Conservation (phyloP, 2,113 vertebrate genomes). For the Etheostoma cragini region DNA sequence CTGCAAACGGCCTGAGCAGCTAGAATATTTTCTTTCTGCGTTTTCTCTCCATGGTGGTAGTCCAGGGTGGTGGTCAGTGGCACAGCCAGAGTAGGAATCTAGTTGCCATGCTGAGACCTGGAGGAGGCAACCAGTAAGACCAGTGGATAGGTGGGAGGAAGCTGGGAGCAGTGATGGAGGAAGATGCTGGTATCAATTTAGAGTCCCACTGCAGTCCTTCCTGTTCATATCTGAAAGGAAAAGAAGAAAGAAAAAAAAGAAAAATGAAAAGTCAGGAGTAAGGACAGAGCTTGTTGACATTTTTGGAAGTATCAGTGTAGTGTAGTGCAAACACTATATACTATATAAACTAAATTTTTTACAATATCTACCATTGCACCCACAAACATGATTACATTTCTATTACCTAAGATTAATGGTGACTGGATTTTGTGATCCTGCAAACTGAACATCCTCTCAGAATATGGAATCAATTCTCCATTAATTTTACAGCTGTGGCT, state of each 20-base stretch:
- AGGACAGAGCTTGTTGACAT: not conserved
- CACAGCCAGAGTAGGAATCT: conserved; percentile 58
- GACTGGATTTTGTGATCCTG: conserved; percentile 8
- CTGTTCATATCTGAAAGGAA: conserved; percentile 11
- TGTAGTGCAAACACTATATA: not conserved
- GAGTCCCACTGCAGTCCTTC: not conserved
- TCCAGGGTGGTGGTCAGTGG: conserved; percentile 75
- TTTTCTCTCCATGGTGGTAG: conserved; percentile 94
- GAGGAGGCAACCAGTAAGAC: conserved; percentile 15
- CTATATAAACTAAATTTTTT: too few species aligned
- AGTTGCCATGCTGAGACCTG: conserved; percentile 68
- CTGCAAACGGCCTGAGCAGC: conserved; percentile 69
- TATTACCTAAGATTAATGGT: not conserved
- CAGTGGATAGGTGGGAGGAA: not conserved
- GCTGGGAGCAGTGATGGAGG: not conserved
- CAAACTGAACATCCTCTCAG: not conserved
- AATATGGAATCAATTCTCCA: conserved; percentile 9
- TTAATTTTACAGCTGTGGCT: conserved; percentile 22
- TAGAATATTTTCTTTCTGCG: conserved; percentile 96
- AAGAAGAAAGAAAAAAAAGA: not conserved
- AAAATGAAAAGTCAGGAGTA: not conserved
- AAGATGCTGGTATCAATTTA: not conserved
- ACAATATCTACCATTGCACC: not conserved
- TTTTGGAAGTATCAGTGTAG: too few species aligned
- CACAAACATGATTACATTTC: not conserved